Evolutionary conservation across 2,888 invertebrate species (phyloP).

Genomic region (Drosophila buzzatii): DNA sequence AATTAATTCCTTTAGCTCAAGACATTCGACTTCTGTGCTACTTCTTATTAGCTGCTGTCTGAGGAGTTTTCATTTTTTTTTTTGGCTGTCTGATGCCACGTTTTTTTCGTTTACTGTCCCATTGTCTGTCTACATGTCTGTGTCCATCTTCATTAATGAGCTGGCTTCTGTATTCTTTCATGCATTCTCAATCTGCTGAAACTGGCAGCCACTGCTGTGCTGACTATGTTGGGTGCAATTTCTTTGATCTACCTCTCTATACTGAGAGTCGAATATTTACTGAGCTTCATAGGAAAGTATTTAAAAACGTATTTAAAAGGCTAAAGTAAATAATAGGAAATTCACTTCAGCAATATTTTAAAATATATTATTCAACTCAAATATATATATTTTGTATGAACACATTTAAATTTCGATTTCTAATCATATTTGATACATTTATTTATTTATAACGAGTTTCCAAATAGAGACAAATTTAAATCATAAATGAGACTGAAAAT

Average conservation of each 20-base stretch:
- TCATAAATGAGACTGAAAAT: too few species aligned
- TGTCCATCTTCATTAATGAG: conserved; percentile 61
- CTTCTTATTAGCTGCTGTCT: conserved; percentile 60
- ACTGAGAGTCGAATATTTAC: conserved; percentile 42
- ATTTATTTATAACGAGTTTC: too few species aligned
- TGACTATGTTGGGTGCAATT: conserved; percentile 25
- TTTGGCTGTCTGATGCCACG: conserved; percentile 15
- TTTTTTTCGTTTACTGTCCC: conserved; percentile 9
- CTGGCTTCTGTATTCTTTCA: conserved; percentile 14
- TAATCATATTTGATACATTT: too few species aligned
- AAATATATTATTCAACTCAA: too few species aligned
- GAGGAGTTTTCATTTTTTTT: conserved; percentile 32
- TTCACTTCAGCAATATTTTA: too few species aligned
- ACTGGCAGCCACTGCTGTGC: conserved; percentile 46
- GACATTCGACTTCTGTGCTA: conserved; percentile 56
- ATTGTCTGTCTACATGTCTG: conserved; percentile 48
- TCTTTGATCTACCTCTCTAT: conserved; percentile 42
- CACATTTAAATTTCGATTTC: too few species aligned
- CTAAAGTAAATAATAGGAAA: not conserved
- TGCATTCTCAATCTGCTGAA: conserved; percentile 31
- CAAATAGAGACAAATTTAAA: too few species aligned
- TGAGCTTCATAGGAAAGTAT: not conserved
- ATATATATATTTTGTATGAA: too few species aligned
- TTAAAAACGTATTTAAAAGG: not conserved
- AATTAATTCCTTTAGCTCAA: conserved; percentile 70